phyloP scores from a whole-genome alignment of 2,797 vertebrate genomes.

The Dicrostonyx torquatus region DNA sequence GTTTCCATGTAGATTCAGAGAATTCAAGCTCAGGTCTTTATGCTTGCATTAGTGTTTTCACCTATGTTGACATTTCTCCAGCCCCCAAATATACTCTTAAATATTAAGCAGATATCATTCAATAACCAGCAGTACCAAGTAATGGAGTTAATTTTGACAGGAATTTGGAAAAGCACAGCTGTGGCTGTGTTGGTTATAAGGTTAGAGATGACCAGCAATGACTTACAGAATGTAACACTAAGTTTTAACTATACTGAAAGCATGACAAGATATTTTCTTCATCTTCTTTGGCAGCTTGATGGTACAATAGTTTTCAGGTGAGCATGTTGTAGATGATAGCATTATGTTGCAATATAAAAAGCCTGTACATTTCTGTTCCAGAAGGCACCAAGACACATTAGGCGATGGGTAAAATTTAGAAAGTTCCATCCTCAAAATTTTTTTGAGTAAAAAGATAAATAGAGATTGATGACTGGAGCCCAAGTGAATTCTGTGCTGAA shows the following conservation, averaged over 20 bases:
- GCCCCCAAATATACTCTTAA: not conserved
- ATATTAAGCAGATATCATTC: not conserved
- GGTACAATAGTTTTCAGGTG: not conserved
- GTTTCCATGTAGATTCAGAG: too few species aligned
- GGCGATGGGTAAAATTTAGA: constrained; percentile 45
- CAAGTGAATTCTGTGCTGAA: not conserved
- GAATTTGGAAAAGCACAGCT: constrained; percentile 56
- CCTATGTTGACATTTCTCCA: not conserved
- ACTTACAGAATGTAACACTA: not conserved
- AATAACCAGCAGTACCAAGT: not conserved
- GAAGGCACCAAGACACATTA: constrained; percentile 36
- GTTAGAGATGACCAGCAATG: constrained; percentile 37
- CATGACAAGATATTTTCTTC: not conserved
- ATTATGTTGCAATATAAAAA: not conserved
- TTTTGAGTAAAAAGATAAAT: constrained; percentile 54
- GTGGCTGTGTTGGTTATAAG: constrained; percentile 74
- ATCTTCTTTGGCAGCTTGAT: not conserved
- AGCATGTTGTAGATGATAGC: not conserved
- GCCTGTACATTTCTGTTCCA: not conserved
- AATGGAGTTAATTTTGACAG: constrained; percentile 61
- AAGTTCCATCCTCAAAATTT: not conserved
- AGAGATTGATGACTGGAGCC: not conserved
- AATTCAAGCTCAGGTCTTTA: not conserved
- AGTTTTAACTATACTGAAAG: not conserved
- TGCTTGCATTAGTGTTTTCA: not conserved